Conservation (phyloP, 2,797 vertebrate genomes). For the Oreortyx pictus region DNA sequence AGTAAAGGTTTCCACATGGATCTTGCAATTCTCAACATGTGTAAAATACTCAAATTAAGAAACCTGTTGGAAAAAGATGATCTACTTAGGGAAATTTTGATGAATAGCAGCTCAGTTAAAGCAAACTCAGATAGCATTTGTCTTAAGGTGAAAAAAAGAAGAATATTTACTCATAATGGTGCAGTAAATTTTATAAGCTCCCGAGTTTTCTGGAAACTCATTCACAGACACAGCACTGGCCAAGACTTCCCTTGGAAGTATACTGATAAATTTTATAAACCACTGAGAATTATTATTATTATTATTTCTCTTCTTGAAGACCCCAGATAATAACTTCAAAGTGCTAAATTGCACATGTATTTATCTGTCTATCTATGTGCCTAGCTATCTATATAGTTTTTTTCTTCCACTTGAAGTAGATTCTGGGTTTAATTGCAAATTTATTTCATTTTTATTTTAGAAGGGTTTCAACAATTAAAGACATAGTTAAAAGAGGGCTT, state of each 20-base stretch:
- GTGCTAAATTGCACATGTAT: neutral
- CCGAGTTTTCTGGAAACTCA: neutral
- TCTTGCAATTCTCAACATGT: fast-evolving
- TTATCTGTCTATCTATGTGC: too few species aligned
- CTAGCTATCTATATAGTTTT: too few species aligned
- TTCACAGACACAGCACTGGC: neutral
- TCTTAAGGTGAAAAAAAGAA: neutral
- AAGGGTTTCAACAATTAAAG: neutral
- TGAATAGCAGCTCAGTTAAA: neutral
- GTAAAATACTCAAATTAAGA: fast-evolving
- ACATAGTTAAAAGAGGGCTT: neutral
- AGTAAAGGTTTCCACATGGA: neutral
- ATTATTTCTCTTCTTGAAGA: neutral
- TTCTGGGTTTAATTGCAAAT: neutral
- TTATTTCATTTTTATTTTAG: neutral
- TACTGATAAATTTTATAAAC: neutral
- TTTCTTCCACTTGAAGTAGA: neutral
- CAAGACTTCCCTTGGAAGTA: neutral
- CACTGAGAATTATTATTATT: neutral
- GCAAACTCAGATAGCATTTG: neutral
- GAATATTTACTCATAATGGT: neutral
- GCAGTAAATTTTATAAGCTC: neutral
- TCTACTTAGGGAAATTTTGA: neutral
- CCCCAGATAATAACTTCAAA: neutral
- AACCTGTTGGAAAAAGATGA: neutral